Evolutionary conservation across 2,888 invertebrate species (phyloP).

Genomic region (Crepidodera aurea): DNA sequence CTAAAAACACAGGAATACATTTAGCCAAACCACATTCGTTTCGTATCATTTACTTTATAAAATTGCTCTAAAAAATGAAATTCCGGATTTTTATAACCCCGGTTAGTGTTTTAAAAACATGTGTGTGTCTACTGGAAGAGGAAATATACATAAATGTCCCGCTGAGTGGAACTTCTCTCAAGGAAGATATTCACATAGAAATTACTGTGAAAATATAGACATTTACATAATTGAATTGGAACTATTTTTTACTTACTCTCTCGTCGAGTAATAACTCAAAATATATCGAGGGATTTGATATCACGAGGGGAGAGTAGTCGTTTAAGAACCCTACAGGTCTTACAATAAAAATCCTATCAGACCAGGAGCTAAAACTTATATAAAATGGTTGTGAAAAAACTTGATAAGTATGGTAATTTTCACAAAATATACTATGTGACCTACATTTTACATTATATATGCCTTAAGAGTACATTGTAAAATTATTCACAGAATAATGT

Average conservation of each 20-base stretch:
- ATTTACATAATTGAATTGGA: slow-evolving; percentile 35
- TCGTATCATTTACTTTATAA: slow-evolving; percentile 61
- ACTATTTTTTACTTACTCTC: slow-evolving; percentile 19
- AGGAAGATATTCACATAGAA: slow-evolving; percentile 30
- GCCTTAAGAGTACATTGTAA: too few relatives aligned
- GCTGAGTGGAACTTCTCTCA: slow-evolving; percentile 36
- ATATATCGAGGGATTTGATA: slow-evolving; percentile 4
- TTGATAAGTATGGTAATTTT: too few relatives aligned
- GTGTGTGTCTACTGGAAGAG: slow-evolving; percentile 51
- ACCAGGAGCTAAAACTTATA: too few relatives aligned
- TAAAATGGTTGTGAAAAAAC: too few relatives aligned
- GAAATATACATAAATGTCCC: slow-evolving; percentile 48
- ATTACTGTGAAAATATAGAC: slow-evolving; percentile 35
- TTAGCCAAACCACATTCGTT: slow-evolving; percentile 60
- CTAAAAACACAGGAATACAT: slow-evolving; percentile 61
- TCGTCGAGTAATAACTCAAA: slow-evolving; percentile 1
- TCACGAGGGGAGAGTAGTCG: neutral
- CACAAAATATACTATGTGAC: too few relatives aligned
- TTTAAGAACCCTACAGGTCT: neutral
- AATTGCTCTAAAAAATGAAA: slow-evolving; percentile 58
- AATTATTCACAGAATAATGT: too few relatives aligned
- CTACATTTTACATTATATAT: too few relatives aligned
- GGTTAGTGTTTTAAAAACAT: slow-evolving; percentile 53
- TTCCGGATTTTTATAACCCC: slow-evolving; percentile 55
- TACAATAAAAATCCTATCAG: too few relatives aligned